Evolutionary conservation across 2,113 vertebrate genomes (phyloP), one percentile per base, ranked within the genome.

Genomic region (Pedetes capensis): DNA sequence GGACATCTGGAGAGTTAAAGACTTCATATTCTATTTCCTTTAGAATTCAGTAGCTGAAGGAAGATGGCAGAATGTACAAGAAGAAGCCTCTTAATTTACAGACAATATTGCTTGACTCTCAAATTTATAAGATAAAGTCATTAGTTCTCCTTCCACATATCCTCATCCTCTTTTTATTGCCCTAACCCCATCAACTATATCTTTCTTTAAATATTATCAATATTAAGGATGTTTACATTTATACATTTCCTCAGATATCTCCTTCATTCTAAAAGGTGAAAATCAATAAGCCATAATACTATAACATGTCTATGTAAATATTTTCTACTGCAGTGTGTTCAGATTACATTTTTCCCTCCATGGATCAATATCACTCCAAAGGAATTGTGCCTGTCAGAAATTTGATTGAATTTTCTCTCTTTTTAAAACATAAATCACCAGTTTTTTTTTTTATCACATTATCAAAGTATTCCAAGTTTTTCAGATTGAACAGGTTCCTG

Each of bases 201-300:
- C 55, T 83, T 86, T 75, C n/a, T 63, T 47, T 66, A 64, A 93
- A 93, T 79, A 79, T 47, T 83, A 29, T 79, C 18, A 55, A 8
- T 79, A 57, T 51, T 79, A 80, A 87, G 34, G 44, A 79, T 84
- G 84, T 47, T 81, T 71, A 78, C 23, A 89, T 83, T 94, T 87
- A 66, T 2, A 78, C 5, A 3, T 71, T 79, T 87, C 55, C 37
- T 18, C 93, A 74, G 32, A 79, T 68, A 42, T 87, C 37, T 18
- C 63, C 37, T 78, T 93, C 44, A 89, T 57, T 93, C 66, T 72
- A 78, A 85, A 95, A 42, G 5, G 7, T 76, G 12, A 71, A 87
- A 90, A 75, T 75, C 44, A 80, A 59, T 81, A 22, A 88, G 78
- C 64, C 72, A 69, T 16, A 81, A 74, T 68, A 88, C 64, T 12